Evolutionary conservation across 2,797 vertebrate genomes (phyloP), one percentile per base, ranked within the genome.

Genomic region (Podargus strigoides): DNA sequence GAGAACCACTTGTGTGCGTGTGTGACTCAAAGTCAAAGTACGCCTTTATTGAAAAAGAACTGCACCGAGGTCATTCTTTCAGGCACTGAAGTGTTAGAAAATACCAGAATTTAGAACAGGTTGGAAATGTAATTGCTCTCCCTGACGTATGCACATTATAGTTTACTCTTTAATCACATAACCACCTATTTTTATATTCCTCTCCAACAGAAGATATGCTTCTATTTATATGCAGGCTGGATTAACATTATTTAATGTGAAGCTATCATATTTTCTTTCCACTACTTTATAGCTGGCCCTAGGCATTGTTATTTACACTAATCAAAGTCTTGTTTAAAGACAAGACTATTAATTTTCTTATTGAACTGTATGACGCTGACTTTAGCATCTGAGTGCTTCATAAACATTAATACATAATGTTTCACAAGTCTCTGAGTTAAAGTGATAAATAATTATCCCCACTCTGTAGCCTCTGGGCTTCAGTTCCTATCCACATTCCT

Each of bases 121-220:
- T 6, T 27, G 6, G 39, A 32, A 44, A 12, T 17, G 7, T 30
- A 36, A 67, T 37, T 58, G 7, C 8, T 83, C 5, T 60, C 36
- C 20, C 41, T 42, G 16, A 28, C 0, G 0, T 26, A 9, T 8
- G 36, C 32, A 24, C 19, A 41, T 7, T 14, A 23, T 5, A 63
- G 14, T 52, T 77, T 14, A 36, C 3, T 42, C 13, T 79, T 49
- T 32, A 37, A 37, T 34, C 59, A 46, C 19, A 39, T 41, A 44
- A 26, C 3, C 12, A 52, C 3, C 19, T 60, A 12, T 47, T 52
- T 27, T 68, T 68, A n/a, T 13, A 26, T 12, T 5, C 1, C 3
- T 86, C 12, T 14, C 12, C 14, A 86, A 58, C 3, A 58, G 42
- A 81, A 81, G 2, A n/a, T 56, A 52, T 12, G 7, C 3, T 39